Percentiles rank a stretch among this genome's conserved stretches.
phyloP scores from a whole-genome alignment of 2,888 invertebrate genomes.

The Zaprionus bogoriensis region DNA sequence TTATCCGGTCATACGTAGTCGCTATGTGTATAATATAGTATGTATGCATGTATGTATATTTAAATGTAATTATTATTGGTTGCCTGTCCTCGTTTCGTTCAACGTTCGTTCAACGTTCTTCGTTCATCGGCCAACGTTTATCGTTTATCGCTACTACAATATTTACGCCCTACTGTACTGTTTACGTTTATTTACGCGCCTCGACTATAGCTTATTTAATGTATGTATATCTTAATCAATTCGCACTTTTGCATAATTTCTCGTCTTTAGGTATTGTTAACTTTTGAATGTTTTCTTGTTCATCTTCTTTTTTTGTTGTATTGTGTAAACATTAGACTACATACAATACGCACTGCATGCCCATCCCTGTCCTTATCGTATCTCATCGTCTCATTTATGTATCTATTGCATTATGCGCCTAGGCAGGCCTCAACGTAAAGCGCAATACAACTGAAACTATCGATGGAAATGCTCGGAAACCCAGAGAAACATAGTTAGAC shows the following conservation, averaged over 20 bases:
- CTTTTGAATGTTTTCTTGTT: slow-evolving; percentile 77
- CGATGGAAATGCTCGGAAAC: slow-evolving; percentile 64
- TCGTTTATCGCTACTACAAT: slow-evolving; percentile 65
- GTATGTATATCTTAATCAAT: slow-evolving; percentile 76
- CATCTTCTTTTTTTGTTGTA: background rate
- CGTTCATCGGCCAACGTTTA: slow-evolving; percentile 36
- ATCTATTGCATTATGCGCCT: no score
- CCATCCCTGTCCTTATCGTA: no score
- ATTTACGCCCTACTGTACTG: slow-evolving; percentile 61
- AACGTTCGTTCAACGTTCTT: slow-evolving; percentile 43
- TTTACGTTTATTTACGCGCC: slow-evolving; percentile 35
- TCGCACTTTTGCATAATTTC: slow-evolving; percentile 76
- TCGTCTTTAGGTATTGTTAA: slow-evolving; percentile 80
- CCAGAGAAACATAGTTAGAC: slow-evolving; percentile 77
- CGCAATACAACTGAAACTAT: slow-evolving; percentile 66
- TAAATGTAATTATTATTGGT: slow-evolving; percentile 76
- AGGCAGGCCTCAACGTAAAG: slow-evolving; percentile 59
- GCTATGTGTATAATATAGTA: slow-evolving; percentile 73
- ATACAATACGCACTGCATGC: slow-evolving; percentile 7
- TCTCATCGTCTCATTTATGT: no score
- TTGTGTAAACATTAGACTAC: slow-evolving; percentile 28
- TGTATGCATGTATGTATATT: slow-evolving; percentile 48
- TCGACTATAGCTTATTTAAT: slow-evolving; percentile 56
- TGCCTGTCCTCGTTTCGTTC: slow-evolving; percentile 50
- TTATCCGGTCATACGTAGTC: slow-evolving; percentile 58